A percentile compares a stretch with the other conserved stretches of the same genome.
Conservation (phyloP, 1,140 invertebrate genomes). For the Sminthurides bifidus region DNA sequence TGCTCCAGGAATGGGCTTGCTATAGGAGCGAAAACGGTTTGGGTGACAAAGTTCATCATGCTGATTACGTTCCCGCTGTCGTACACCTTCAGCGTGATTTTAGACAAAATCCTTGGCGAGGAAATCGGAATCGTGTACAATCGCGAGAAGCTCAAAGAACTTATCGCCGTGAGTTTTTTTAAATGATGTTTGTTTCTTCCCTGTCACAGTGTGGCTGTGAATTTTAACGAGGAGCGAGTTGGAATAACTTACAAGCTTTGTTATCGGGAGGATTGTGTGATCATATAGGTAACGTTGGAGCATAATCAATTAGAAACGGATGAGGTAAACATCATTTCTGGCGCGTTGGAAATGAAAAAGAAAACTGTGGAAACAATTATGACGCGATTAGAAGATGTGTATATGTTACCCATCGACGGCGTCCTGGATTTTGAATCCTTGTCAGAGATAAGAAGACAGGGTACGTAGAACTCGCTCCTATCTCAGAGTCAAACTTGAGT, state of each 20-base stretch:
- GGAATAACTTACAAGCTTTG: no score
- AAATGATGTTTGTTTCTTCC: no score
- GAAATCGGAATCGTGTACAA: constrained; percentile 97
- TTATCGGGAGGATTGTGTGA: no score
- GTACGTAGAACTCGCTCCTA: constrained; percentile 21
- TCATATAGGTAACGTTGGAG: constrained; percentile 35
- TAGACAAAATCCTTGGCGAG: constrained; percentile 78
- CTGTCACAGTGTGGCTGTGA: no score
- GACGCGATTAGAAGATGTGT: constrained; percentile 50
- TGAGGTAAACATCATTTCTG: constrained; percentile 50
- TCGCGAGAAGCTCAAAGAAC: constrained; percentile 85
- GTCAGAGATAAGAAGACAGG: constrained; percentile 45
- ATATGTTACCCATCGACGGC: constrained; percentile 44
- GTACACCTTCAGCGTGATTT: constrained; percentile 82
- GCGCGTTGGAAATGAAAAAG: constrained; percentile 44
- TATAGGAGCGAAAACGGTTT: constrained; percentile 88
- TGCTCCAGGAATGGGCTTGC: constrained; percentile 91
- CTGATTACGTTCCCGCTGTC: constrained; percentile 82
- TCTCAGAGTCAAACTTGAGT: not conserved
- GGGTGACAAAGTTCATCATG: constrained; percentile 91
- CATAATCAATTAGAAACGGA: constrained; percentile 43
- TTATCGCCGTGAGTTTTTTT: constrained; percentile 64
- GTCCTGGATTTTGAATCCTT: constrained; percentile 49
- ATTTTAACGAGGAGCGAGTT: no score
- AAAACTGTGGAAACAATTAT: constrained; percentile 45